Percentiles rank a stretch among this genome's conserved stretches.
These are phyloP conservation scores for Alosa alosa DNA, from an alignment of 2,113 vertebrate species.

Conservation along the genomic window DNA sequence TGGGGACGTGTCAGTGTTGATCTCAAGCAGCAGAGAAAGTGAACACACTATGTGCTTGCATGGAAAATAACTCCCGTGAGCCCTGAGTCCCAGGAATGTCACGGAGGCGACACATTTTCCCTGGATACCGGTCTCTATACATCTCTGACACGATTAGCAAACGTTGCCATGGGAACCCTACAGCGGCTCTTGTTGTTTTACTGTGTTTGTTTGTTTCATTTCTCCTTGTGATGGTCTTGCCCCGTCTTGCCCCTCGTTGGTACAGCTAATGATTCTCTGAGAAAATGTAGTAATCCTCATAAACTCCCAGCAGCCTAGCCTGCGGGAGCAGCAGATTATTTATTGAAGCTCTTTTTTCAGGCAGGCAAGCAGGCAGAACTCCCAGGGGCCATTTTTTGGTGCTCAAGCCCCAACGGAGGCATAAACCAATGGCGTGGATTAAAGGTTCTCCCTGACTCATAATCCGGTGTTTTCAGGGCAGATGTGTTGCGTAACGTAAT, in stretches of 20 bases:
- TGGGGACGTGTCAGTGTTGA: neutral
- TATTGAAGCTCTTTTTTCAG: neutral
- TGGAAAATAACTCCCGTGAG: slow-evolving; percentile 44
- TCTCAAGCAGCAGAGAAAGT: neutral
- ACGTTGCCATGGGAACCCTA: neutral
- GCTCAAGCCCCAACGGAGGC: neutral
- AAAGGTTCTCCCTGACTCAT: slow-evolving; percentile 35
- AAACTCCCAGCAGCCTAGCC: neutral
- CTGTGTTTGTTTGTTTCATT: neutral
- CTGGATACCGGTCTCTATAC: slow-evolving; percentile 29
- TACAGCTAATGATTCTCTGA: neutral
- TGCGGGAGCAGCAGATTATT: neutral
- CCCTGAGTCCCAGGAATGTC: slow-evolving; percentile 47
- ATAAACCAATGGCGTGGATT: slow-evolving; percentile 49
- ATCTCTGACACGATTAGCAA: slow-evolving; percentile 36
- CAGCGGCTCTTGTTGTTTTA: neutral
- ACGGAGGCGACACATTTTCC: slow-evolving; percentile 47
- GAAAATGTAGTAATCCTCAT: neutral
- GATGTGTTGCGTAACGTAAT: slow-evolving; percentile 58
- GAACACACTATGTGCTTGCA: slow-evolving; percentile 26
- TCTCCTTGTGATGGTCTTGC: neutral
- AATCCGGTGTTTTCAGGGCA: slow-evolving; percentile 58
- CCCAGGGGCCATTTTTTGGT: neutral
- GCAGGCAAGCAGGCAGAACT: neutral
- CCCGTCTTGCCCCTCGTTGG: neutral